Conservation (phyloP, 2,113 vertebrate species). For the Scortum barcoo region DNA sequence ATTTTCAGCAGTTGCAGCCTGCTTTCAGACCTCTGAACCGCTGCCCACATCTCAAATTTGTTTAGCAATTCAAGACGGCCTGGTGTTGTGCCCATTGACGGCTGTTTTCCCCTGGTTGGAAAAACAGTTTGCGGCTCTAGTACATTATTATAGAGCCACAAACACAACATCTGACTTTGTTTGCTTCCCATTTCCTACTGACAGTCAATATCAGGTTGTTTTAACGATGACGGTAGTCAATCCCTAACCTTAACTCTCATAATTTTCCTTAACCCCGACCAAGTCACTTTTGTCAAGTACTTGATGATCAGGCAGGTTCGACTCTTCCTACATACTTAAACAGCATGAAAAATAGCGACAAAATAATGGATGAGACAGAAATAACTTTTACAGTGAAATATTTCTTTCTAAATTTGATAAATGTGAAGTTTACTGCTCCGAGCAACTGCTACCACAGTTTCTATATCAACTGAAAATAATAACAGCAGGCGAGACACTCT, state of each 20-base stretch:
- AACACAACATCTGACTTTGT: slow-evolving; percentile 2
- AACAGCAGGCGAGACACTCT: not conserved
- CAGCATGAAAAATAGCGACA: not conserved
- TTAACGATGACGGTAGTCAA: not conserved
- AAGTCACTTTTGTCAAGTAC: not conserved
- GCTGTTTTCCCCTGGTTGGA: not conserved
- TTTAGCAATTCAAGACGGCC: not conserved
- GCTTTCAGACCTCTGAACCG: not conserved
- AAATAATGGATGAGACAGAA: not conserved
- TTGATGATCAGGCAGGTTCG: not conserved
- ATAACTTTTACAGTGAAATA: not conserved
- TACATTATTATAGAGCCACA: not conserved
- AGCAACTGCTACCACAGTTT: not conserved
- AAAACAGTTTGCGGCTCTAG: not conserved
- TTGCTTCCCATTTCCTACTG: not conserved
- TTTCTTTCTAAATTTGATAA: not conserved
- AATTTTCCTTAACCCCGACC: not conserved
- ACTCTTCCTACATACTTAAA: not conserved
- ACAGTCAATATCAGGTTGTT: not conserved
- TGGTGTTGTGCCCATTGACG: not conserved
- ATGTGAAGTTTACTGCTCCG: not conserved
- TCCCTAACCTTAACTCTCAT: not conserved
- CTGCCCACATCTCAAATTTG: not conserved
- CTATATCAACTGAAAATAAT: not conserved
- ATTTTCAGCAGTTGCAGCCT: not conserved